Base-by-base conservation (phyloP, 1,140 invertebrate genomes). In the Drosophila tristis region DNA sequence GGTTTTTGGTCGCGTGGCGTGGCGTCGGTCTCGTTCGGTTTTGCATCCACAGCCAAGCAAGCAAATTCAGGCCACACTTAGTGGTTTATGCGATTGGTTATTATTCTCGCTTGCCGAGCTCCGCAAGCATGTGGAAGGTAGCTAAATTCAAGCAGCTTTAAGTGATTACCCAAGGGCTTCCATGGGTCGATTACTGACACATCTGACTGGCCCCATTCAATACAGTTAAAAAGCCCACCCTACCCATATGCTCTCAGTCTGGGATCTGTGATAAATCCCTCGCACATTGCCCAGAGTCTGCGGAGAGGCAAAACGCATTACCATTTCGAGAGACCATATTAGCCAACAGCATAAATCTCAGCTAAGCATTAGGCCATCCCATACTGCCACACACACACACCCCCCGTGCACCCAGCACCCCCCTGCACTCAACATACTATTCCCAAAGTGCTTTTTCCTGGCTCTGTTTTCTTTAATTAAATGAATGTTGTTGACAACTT, bases 381-480 rank as follows among this genome's bases (percentile, higher is more conserved):
- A 5, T 35, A 43, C 20, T 31, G 13, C 42, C 35, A 20, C 20
- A 16, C 61, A 25, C 29, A n/a, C 56, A 39, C 16, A 23, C 31
- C 39, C 48, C 29, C n/a, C 20, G 20, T 20, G 20, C 48, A 25
- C n/a, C 16, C 16, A 16, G 16, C 48, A 16, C 20, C 44, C 29
- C 49, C 35, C 16, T 13, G 50, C 54, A 39, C 54, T 71, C 65
- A 25, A 35, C 55, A 55, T 74, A 65, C 57, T 87, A 87, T 89
- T 89, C 84, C 84, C 79, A 76, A 71, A 89, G 85, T 89, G 79
- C 73, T 78, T 55, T 39, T 55, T 67, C 71, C 67, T 89, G 75
- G 79, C 71, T 89, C 82, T 87, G 84, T 89, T 87, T 87, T 89
- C 85, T 87, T 87, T 87, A 87, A 87, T 87, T 84, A 87, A 87